Conservation (phyloP, 2,797 vertebrate species). For the Dermochelys coriacea region DNA sequence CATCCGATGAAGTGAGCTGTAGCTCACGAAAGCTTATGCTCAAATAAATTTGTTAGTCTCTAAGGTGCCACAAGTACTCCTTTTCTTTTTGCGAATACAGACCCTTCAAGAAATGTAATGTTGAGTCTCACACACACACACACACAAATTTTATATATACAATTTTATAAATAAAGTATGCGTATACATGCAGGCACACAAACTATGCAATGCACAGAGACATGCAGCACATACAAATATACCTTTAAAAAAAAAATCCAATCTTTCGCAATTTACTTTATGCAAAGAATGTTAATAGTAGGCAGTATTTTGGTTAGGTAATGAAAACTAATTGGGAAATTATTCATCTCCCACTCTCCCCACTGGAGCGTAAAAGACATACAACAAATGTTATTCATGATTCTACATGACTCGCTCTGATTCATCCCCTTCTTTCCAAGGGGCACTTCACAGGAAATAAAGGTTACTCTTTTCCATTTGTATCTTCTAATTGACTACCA, state of each 20-base stretch:
- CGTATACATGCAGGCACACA: fast-evolving
- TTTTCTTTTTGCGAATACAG: no score
- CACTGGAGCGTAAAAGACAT: constrained; percentile 58
- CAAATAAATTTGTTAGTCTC: no score
- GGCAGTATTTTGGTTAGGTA: constrained; percentile 69
- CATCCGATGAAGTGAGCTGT: no score
- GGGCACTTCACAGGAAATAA: constrained; percentile 77
- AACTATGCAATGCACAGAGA: background rate
- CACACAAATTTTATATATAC: no score
- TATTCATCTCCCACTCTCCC: constrained; percentile 71
- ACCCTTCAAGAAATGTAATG: background rate
- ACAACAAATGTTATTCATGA: constrained; percentile 77
- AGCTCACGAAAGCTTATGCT: no score
- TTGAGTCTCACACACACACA: background rate
- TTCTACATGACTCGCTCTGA: constrained; percentile 65
- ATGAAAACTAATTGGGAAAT: constrained; percentile 77
- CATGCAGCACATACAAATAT: background rate
- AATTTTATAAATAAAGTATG: background rate
- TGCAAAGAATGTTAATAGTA: constrained; percentile 63
- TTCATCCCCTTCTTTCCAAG: constrained; percentile 75
- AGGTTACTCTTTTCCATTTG: constrained; percentile 80
- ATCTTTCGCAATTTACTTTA: constrained; percentile 52
- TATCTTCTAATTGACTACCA: constrained; percentile 81
- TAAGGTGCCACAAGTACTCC: no score
- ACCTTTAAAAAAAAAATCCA: constrained; percentile 39